Base-by-base conservation (phyloP, 2,113 vertebrate genomes). In the Danio rerio region DNA sequence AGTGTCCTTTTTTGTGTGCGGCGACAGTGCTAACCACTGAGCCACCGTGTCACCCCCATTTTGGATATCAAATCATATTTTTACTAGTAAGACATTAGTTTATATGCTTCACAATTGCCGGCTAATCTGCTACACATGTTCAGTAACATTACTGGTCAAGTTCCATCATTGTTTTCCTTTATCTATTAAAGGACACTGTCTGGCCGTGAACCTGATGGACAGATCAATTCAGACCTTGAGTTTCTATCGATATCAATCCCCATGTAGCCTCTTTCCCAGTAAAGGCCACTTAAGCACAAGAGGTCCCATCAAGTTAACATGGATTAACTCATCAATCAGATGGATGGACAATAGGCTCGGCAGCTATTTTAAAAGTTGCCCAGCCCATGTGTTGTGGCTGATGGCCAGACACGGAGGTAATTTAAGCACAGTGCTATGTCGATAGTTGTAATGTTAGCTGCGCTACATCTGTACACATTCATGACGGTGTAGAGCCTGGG, bases 301-400 rank as follows among this genome's bases (percentile, higher is more conserved):
- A 90, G 91, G 86, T 81, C 55, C 80, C 91, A 91, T 88, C 88
- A 90, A 89, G 89, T 92, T 92, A 92, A 92, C 88, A 92, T 91
- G 73, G 89, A 93, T 92, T 91, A 87, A 84, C 82, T 91, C 84
- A 89, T 91, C 88, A 90, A 56, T 47, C 20, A 75, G 82, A 76
- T 58, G 31, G 80, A 75, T 12, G 47, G 78, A 66, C 81, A 83
- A 40, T 62, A 42, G 56, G 45, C 59, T 63, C 56, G 66, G 69
- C 72, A 45, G 66, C 70, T 71, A 63, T 70, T 76, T 69, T 59
- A 82, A 77, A 73, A 52, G 16, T 52, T 52, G 31, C 21, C 58
- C 15, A 59, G 6, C 70, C 31, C 18, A 20, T 43, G 65, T n/a
- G 55, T 20, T 55, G 74, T 20, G 18, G 73, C 13, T 16, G 40